Evolutionary conservation across 1,140 invertebrate species (phyloP).

Genomic region (Diprion similis): DNA sequence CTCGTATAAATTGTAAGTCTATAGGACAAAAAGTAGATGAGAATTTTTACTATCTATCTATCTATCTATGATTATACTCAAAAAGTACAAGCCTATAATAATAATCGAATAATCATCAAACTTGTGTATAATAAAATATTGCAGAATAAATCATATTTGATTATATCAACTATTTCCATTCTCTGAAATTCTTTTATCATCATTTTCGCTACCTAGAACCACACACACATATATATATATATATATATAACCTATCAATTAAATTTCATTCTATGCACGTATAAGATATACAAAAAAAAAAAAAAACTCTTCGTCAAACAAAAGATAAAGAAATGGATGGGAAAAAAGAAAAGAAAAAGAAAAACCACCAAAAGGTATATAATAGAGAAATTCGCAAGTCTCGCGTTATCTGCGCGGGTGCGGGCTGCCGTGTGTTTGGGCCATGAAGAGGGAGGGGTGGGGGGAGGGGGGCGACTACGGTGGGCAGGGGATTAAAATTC

Average conservation of each 20-base stretch:
- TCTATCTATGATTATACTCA: no score
- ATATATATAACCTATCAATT: background rate
- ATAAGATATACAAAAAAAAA: background rate
- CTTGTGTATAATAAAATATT: background rate
- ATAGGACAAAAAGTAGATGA: no score
- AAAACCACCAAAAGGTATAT: background rate
- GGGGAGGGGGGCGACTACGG: background rate
- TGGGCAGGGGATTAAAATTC: constrained; percentile 8
- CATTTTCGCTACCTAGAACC: background rate
- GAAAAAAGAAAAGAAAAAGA: background rate
- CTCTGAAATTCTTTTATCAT: background rate
- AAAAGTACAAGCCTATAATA: no score
- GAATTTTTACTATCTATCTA: no score
- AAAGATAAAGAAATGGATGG: background rate
- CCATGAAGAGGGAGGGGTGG: background rate
- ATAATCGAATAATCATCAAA: no score
- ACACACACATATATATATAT: background rate
- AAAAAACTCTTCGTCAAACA: background rate
- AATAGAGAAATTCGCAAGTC: background rate
- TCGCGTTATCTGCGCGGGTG: background rate
- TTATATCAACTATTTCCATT: background rate
- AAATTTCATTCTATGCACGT: background rate
- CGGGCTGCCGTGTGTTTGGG: background rate
- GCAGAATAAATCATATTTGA: background rate
- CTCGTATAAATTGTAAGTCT: no score